These are phyloP conservation scores for Drosophila kanekoi DNA, from an alignment of 2,888 invertebrate genomes.

Conservation along the genomic window DNA sequence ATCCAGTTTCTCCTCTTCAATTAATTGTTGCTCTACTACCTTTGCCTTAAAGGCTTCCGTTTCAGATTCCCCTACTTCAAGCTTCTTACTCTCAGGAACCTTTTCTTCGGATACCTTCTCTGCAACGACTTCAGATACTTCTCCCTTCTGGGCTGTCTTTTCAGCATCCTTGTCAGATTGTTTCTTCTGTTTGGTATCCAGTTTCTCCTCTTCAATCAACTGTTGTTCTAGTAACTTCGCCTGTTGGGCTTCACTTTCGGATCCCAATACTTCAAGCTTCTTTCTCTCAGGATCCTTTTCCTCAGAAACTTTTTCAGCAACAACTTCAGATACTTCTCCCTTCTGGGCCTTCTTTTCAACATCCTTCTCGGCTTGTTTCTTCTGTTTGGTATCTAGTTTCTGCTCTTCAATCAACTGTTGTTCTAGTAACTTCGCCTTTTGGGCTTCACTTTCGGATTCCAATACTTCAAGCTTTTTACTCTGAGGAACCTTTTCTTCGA, in stretches of 20 bases:
- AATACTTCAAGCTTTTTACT: slow-evolving; percentile 21
- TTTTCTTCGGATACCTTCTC: slow-evolving; percentile 28
- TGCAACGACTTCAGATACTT: slow-evolving; percentile 20
- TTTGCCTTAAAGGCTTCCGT: slow-evolving; percentile 37
- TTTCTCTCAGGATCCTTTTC: slow-evolving; percentile 20
- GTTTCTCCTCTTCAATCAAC: slow-evolving; percentile 5
- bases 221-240: slow-evolving; percentile 14
- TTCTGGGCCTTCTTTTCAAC: slow-evolving; percentile 11
- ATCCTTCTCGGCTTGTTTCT: slow-evolving; percentile 4
- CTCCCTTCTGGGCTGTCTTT: slow-evolving; percentile 4
- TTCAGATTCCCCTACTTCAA: slow-evolving; percentile 9
- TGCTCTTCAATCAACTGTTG: slow-evolving; percentile 17
- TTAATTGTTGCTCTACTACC: slow-evolving; percentile 8
- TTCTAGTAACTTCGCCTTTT: slow-evolving; percentile 23
- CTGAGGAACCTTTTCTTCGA: slow-evolving; percentile 9
- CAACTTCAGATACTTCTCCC: slow-evolving; percentile 24
- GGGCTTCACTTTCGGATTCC: slow-evolving; percentile 9
- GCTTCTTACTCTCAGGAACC: slow-evolving; percentile 6
- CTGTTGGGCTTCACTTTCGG: slow-evolving; percentile 1
- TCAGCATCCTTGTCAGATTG: slow-evolving; percentile 2
- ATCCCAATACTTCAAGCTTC: slow-evolving; percentile 10
- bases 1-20: no score
- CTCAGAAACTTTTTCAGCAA: slow-evolving; percentile 9
- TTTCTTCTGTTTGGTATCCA: slow-evolving; percentile 11
- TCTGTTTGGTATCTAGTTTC: slow-evolving; percentile 36